Evolutionary conservation across 1,140 invertebrate genomes (phyloP).

Genomic region (Drosophila nasuta): DNA sequence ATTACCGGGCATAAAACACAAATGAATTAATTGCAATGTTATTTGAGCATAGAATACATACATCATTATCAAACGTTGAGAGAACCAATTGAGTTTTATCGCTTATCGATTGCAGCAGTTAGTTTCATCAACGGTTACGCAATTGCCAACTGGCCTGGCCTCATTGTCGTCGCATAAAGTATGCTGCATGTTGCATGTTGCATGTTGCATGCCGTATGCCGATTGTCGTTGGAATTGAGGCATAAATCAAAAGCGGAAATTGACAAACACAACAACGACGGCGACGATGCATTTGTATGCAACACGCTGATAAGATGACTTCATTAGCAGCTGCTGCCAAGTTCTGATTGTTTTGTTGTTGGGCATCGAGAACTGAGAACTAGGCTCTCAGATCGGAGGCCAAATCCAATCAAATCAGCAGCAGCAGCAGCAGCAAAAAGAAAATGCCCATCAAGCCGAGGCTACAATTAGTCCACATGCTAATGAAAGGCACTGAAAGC

Average conservation of each 20-base stretch:
- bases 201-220: neutral
- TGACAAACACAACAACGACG: conserved; percentile 17
- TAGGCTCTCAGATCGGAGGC: conserved; percentile 13
- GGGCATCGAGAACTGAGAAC: neutral
- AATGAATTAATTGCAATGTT: neutral
- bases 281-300: conserved; percentile 61
- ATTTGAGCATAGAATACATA: neutral
- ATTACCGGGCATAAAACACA: neutral
- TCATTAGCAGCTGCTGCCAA: conserved; percentile 66
- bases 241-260: conserved; percentile 76
- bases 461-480: conserved; percentile 70
- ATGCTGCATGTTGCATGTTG: neutral
- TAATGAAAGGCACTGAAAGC: conserved; percentile 62
- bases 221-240: conserved; percentile 25
- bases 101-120: conserved; percentile 11
- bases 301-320: conserved; percentile 74
- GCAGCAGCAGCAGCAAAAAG: conserved; percentile 32
- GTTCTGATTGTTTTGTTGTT: conserved; percentile 61
- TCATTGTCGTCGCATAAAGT: neutral
- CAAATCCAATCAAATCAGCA: conserved; percentile 71
- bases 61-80: conserved; percentile 27
- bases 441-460: conserved; percentile 36
- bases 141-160: neutral
- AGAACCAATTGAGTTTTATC: neutral
- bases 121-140: conserved; percentile 20